Evolutionary conservation across 2,113 vertebrate species (phyloP).

Genomic region (Hirundichthys speculiger): DNA sequence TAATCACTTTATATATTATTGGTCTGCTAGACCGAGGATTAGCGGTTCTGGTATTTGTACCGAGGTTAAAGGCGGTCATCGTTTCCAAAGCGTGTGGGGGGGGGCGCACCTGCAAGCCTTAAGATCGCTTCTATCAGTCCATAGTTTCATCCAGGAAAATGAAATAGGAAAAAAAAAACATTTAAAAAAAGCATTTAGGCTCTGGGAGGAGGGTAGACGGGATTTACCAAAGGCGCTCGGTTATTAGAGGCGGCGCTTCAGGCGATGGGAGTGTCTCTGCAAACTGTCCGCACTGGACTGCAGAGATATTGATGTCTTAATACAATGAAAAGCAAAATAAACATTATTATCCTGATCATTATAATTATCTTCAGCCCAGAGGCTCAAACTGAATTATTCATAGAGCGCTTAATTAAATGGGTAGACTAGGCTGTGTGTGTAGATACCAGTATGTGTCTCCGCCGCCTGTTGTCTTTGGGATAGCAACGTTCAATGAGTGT

Average conservation of each 20-base stretch:
- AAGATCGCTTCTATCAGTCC: conserved; percentile 10
- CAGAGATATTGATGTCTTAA: conserved; percentile 82
- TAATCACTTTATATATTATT: conserved; percentile 74
- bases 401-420: conserved; percentile 83
- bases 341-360: conserved; percentile 84
- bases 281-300: conserved; percentile 70
- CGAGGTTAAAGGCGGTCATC: conserved; percentile 18
- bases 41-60: conserved; percentile 46
- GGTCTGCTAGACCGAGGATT: conserved; percentile 61
- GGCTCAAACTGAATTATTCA: conserved; percentile 84
- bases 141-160: conserved; percentile 7
- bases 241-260: conserved; percentile 41
- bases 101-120: background rate
- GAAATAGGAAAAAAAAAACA: background rate
- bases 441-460: conserved; percentile 33
- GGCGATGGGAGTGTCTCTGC: conserved; percentile 45
- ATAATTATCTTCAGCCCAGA: conserved; percentile 84
- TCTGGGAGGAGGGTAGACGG: background rate
- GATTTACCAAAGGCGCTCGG: background rate
- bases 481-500: conserved; percentile 63
- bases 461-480: conserved; percentile 52
- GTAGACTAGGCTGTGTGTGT: conserved; percentile 55
- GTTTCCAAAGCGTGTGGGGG: conserved; percentile 27
- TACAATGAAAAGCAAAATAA: conserved; percentile 86
- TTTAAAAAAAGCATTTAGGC: background rate